Conservation (phyloP, 2,797 vertebrate species). For the Melanotaenia pygmaea region DNA sequence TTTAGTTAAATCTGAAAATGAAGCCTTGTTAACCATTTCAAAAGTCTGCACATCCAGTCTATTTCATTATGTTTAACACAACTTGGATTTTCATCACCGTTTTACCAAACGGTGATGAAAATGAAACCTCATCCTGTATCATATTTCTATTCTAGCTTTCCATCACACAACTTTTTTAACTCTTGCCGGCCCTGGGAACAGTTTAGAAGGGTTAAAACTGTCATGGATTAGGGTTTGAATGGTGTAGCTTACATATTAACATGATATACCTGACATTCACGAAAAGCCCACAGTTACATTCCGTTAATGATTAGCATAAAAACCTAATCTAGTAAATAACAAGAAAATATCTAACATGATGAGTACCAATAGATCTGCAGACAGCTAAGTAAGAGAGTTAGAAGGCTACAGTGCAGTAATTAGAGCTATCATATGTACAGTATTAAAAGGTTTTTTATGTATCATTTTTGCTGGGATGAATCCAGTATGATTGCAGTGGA, state of each 20-base stretch:
- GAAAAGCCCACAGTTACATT: neutral
- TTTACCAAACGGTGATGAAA: neutral
- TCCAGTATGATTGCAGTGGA: neutral
- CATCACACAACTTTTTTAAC: neutral
- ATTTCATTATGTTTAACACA: neutral
- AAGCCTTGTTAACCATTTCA: neutral
- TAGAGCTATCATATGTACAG: neutral
- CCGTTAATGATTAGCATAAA: conserved; percentile 22
- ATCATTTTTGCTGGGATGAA: neutral
- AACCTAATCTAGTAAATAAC: neutral
- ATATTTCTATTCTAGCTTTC: neutral
- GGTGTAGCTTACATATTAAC: conserved; percentile 8
- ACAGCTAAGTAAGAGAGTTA: neutral
- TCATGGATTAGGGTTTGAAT: neutral
- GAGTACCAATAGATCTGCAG: neutral
- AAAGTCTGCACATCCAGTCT: neutral
- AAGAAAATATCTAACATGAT: neutral
- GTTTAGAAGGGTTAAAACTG: neutral
- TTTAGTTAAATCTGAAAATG: neutral
- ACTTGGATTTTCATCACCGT: neutral
- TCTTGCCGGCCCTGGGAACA: neutral
- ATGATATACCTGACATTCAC: conserved; percentile 2
- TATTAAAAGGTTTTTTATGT: neutral
- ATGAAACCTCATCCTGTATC: neutral
- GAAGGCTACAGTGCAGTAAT: neutral